Evolutionary conservation across 2,888 invertebrate species (phyloP), one percentile per base, ranked within the genome.

Genomic region (Hypena proboscidalis): DNA sequence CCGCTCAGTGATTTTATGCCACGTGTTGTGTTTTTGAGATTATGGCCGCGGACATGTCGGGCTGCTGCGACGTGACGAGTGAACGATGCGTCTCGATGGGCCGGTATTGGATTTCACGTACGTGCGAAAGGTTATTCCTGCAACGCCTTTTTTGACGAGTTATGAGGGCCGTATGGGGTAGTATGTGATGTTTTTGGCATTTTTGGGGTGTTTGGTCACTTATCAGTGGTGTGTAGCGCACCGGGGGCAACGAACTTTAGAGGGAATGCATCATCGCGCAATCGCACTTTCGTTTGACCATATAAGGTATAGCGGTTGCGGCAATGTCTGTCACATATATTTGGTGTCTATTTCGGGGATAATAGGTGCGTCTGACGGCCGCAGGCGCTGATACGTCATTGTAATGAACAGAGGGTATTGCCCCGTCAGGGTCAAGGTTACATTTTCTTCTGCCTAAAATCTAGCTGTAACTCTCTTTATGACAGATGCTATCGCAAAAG

Each of bases 91-190:
- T 51, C 46, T 63, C 43, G 52, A 51, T 58, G 55, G 67, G 60
- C 75, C 75, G 89, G 91, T 91, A 87, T 91, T 90, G 80, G 75
- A 90, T 91, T 90, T 90, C 91, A 90, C 81, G 70, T 77, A 75
- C 78, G 80, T 75, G 73, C 57, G 74, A 82, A 85, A 84, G 83
- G 85, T 87, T 87, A 81, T 78, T 70, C 69, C 65, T 77, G 73
- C 83, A 80, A 83, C 83, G 84, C 90, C 90, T 87, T 87, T 88
- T 89, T 88, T 82, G 90, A 86, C 83, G 75, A 69, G 58, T 54
- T 59, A 46, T 42, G 35, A 58, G 34, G 51, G 54, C 58, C 45
- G 58, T 65, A 54, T 51, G 59, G 49, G 35, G 58, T 51, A 39
- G 34, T 53, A 50, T 61, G 47, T 36, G 48, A 36, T 51, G 58